These are phyloP conservation scores for Metaphire vulgaris DNA, from an alignment of 1,140 invertebrate genomes.

Conservation along the genomic window DNA sequence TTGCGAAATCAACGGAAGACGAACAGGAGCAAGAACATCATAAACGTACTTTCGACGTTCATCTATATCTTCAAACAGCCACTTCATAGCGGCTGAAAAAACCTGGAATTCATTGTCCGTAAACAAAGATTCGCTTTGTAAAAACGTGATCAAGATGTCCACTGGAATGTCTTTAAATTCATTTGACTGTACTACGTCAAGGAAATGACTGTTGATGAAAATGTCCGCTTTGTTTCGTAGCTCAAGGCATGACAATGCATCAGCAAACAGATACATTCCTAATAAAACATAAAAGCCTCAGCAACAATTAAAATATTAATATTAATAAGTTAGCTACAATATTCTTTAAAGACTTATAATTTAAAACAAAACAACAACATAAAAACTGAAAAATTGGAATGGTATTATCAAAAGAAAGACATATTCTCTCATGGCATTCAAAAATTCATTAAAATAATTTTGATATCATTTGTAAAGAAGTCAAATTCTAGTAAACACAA, in stretches of 20 bases:
- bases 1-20: constrained; percentile 38
- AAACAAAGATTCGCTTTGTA: constrained; percentile 37
- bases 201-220: constrained; percentile 39
- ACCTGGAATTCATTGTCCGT: constrained; percentile 58
- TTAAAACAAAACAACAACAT: neutral
- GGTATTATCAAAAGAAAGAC: too few relatives aligned
- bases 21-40: constrained; percentile 36
- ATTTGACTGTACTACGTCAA: constrained; percentile 32
- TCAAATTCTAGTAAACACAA: constrained; percentile 1
- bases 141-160: constrained; percentile 32
- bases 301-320: neutral
- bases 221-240: constrained; percentile 34
- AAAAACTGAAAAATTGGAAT: neutral
- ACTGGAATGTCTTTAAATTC: constrained; percentile 37
- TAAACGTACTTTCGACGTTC: constrained; percentile 29
- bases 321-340: neutral
- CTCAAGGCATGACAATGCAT: constrained; percentile 34
- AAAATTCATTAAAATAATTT: neutral
- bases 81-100: constrained; percentile 36
- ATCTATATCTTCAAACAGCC: constrained; percentile 36
- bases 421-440: too few relatives aligned
- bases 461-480: constrained; percentile 30
- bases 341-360: neutral
- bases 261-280: constrained; percentile 42
- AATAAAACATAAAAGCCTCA: neutral